Conservation (phyloP, 1,140 invertebrate species). For the Ceratosolen solmsi region DNA sequence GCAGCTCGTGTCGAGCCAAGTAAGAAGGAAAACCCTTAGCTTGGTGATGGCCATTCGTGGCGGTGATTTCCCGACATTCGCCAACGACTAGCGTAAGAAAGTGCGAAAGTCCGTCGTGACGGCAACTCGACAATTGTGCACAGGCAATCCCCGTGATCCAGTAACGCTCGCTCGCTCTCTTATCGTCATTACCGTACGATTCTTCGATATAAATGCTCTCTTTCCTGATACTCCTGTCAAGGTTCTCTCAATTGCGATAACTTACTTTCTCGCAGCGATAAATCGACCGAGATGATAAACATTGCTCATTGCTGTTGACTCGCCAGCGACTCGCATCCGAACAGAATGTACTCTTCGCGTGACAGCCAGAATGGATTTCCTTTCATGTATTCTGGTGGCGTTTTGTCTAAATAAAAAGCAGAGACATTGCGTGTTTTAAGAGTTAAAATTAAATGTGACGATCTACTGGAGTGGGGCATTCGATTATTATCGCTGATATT, state of each 20-base stretch:
- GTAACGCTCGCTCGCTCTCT: slow-evolving; percentile 66
- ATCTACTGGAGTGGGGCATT: no score
- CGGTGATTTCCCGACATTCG: no score
- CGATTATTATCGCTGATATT: no score
- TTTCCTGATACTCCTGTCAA: background rate
- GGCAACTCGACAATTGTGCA: background rate
- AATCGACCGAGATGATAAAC: background rate
- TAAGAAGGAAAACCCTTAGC: background rate
- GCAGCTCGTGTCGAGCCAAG: background rate
- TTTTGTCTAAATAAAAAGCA: slow-evolving; percentile 66
- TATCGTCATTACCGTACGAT: slow-evolving; percentile 56
- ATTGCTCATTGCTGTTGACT: slow-evolving; percentile 56
- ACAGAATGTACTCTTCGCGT: slow-evolving; percentile 73
- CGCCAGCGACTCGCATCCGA: slow-evolving; percentile 71
- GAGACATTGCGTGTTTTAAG: background rate
- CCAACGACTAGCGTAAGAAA: no score
- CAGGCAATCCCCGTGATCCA: background rate
- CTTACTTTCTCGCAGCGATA: slow-evolving; percentile 10
- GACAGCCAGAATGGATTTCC: slow-evolving; percentile 73
- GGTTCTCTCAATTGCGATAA: slow-evolving; percentile 15
- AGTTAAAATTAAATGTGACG: background rate
- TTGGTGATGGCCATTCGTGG: background rate
- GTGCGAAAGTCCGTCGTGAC: background rate
- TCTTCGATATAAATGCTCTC: background rate
- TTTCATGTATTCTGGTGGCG: slow-evolving; percentile 68